Evolutionary conservation across 2,113 vertebrate species (phyloP), one percentile per base, ranked within the genome.

Genomic region (Cranoglanis bouderius): DNA sequence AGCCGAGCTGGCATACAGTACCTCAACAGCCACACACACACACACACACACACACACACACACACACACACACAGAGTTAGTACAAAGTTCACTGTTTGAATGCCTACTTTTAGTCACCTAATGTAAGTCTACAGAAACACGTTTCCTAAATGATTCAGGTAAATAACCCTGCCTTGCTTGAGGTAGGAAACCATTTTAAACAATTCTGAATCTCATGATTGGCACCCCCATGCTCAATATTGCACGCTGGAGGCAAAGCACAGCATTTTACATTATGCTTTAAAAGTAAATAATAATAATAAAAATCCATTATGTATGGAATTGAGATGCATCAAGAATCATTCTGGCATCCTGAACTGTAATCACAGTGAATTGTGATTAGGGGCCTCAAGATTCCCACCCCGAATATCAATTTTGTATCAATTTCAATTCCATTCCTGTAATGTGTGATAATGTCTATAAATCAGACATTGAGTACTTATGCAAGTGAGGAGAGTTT

Each of bases 41-140:
- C 21, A 46, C 43, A 67, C 87, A n/a, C 57, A 63, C 55, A 75
- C 87, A 81, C 67, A 82, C 72, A 49, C 67, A 74, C 72, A 59
- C 53, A 84, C 67, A 77, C 83, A 84, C 70, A 85, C 29, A 80
- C n/a, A 85, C 43, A 84, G 13, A 70, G 6, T 38, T 38, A 18
- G 6, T 21, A 40, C 10, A 49, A 29, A 77, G 43, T 49, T 77
- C 74, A 77, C 24, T 49, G 40, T 29, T 46, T 1, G 6, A 29
- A 46, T 46, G 1, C 4, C 21, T 53, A 51, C 38, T 43, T 72
- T 74, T 43, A 74, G 18, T 74, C 72, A 74, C 8, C 38, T 43
- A 10, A 74, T 74, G 2, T 19, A 19, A 70, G 4, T 18, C 63
- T 10, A 32, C 1, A 65, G 29, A 63, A 63, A 63, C 29, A 67